Conservation (phyloP, 2,113 vertebrate genomes). For the Rhinichthys klamathensis region DNA sequence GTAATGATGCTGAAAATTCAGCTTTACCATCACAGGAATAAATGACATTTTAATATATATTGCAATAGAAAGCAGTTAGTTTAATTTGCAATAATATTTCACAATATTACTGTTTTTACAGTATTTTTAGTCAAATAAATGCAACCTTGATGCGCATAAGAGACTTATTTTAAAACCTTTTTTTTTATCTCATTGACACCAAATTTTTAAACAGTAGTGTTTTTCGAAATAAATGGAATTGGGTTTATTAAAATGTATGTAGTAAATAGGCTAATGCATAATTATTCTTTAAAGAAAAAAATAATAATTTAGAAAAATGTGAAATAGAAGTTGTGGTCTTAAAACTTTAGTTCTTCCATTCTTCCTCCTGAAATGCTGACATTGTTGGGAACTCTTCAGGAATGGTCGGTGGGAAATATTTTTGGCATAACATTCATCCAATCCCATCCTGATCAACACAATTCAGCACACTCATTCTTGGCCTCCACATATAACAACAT, state of each 20-base stretch:
- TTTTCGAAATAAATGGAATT: too few species aligned
- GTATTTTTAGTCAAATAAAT: neutral
- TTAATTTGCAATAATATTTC: neutral
- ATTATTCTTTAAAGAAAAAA: neutral
- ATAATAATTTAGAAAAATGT: too few species aligned
- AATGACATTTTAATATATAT: too few species aligned
- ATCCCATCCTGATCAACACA: conserved; percentile 5
- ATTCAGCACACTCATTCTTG: neutral
- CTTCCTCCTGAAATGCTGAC: neutral
- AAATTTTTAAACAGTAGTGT: too few species aligned
- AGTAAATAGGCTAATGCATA: too few species aligned
- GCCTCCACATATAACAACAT: neutral
- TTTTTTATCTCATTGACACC: too few species aligned
- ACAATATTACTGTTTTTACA: neutral
- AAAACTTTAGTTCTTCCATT: too few species aligned
- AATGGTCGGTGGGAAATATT: neutral
- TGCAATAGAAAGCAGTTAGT: too few species aligned
- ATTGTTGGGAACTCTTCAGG: neutral
- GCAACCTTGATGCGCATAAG: neutral
- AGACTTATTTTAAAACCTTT: too few species aligned
- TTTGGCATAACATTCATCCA: neutral
- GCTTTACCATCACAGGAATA: neutral
- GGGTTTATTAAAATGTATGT: too few species aligned
- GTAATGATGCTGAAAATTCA: neutral
- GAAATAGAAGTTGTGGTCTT: too few species aligned